These are phyloP conservation scores for Apteryx owenii DNA, from an alignment of 2,113 vertebrate species.

Conservation along the genomic window DNA sequence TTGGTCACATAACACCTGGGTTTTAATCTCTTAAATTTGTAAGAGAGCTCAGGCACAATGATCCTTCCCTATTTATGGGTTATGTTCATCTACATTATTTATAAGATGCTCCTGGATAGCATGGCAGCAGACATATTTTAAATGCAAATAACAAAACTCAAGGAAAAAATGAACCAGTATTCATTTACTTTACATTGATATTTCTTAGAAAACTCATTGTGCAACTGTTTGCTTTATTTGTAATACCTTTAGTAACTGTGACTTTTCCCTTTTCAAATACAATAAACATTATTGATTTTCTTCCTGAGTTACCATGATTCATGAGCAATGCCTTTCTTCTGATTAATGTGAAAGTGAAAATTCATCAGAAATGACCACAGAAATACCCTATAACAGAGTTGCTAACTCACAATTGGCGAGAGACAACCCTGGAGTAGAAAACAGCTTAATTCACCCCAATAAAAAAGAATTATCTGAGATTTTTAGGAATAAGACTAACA, in stretches of 20 bases:
- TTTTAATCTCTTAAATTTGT: background rate
- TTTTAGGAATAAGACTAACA: background rate
- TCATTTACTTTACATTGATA: background rate
- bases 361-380: background rate
- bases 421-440: background rate
- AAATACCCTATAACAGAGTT: background rate
- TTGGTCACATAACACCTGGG: background rate
- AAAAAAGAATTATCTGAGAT: background rate
- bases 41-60: background rate
- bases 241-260: background rate
- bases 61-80: background rate
- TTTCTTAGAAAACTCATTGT: background rate
- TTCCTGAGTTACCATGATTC: background rate
- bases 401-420: background rate
- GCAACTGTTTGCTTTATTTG: background rate
- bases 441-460: background rate
- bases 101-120: background rate
- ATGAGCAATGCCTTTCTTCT: background rate
- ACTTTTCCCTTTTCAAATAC: background rate
- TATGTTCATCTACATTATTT: background rate
- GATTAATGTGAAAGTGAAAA: background rate
- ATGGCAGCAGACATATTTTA: background rate
- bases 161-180: background rate
- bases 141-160: background rate
- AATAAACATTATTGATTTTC: background rate